Base-by-base conservation (phyloP, 2,888 invertebrate genomes). In the Drosophila atripex region DNA sequence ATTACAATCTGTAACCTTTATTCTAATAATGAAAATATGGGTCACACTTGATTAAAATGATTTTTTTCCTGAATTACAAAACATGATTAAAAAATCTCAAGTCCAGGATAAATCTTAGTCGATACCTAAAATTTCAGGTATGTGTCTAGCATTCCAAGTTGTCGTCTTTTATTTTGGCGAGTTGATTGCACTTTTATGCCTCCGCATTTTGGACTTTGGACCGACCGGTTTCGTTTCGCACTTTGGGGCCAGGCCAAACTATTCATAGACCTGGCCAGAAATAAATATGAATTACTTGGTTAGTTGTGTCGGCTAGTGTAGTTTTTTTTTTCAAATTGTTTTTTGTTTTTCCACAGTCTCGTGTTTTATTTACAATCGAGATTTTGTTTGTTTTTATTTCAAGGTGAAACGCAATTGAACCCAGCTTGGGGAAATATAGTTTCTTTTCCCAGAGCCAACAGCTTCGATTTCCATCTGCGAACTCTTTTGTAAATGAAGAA, bases 131-230 rank as follows among this genome's bases (percentile, higher is more conserved):
- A n/a, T 4, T 28, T 23, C 3, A 4, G 39, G n/a, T 41, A 14
- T 47, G 8, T 5, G 46, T 39, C 28, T 64, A 35, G 38, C 53
- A 51, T 66, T 66, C 46, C 38, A 57, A 43, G 50, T 18, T 9
- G 47, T 49, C 32, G 41, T 55, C 41, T 72, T 64, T 71, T 72
- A 55, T 72, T 68, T 58, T 58, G 41, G 54, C 64, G 64, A 87
- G 82, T 82, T 82, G 85, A 87, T 71, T 82, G 82, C 87, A 87
- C 87, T 87, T 78, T 71, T 58, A 51, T 65, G 71, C 58, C 53
- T 58, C 54, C 50, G 47, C 52, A 68, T 52, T 25, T 51, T 87
- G 87, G 87, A 82, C 82, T 82, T 82, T 87, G 85, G 52, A 57
- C 76, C 21, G 55, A 43, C 64, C 45, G 66, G 73, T 71, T 72